These are phyloP conservation scores for Plectrocnemia conspersa DNA, from an alignment of 1,140 invertebrate species.

Conservation along the genomic window DNA sequence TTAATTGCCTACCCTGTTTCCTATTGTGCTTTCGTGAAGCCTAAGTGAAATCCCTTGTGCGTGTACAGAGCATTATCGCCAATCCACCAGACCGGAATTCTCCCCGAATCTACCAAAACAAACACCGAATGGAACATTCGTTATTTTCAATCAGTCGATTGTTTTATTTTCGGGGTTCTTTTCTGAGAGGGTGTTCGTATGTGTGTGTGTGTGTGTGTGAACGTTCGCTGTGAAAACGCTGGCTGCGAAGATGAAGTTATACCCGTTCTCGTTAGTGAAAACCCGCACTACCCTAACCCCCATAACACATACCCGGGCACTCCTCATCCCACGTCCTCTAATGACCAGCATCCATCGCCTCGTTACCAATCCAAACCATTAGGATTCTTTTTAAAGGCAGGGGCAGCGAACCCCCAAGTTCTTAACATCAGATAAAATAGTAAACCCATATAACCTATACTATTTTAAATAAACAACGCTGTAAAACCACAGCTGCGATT, in stretches of 20 bases:
- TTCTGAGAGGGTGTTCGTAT: neutral
- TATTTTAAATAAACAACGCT: neutral
- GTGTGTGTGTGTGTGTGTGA: neutral
- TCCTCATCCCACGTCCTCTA: conserved; percentile 17
- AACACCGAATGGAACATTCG: neutral
- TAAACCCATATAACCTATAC: neutral
- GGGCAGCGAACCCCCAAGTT: conserved; percentile 5
- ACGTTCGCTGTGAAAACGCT: neutral
- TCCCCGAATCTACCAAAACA: too few relatives aligned
- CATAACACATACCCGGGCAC: conserved; percentile 7
- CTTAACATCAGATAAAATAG: neutral
- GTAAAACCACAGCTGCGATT: neutral
- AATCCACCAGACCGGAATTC: neutral
- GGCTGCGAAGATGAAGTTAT: conserved; percentile 23
- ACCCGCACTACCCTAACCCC: conserved; percentile 18
- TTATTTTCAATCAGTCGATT: neutral
- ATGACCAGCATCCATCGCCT: conserved; percentile 34
- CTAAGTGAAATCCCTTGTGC: too few relatives aligned
- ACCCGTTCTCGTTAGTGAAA: conserved; percentile 18
- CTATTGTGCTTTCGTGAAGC: too few relatives aligned
- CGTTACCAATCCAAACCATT: conserved; percentile 34
- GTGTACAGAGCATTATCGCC: too few relatives aligned
- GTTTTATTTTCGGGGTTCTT: conserved; percentile 1
- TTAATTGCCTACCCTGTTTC: too few relatives aligned
- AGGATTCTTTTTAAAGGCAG: conserved; percentile 14